Conservation (phyloP, 1,140 invertebrate genomes). For the Melanaphis sacchari region DNA sequence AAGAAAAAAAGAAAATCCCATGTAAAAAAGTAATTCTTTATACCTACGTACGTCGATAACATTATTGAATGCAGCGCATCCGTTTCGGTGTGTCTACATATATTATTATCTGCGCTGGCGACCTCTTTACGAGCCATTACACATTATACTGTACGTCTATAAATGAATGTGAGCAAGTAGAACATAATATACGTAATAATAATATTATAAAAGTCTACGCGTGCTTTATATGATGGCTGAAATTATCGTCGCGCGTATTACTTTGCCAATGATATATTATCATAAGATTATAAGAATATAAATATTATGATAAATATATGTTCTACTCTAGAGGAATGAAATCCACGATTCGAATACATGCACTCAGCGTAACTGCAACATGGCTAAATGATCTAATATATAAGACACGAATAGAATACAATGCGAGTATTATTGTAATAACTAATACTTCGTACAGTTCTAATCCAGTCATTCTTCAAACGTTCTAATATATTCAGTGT, state of each 20-base stretch:
- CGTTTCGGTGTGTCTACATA: neutral
- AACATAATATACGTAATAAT: neutral
- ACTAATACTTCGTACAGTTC: neutral
- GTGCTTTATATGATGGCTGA: neutral
- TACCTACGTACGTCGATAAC: neutral
- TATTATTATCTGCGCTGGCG: neutral
- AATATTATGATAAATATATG: neutral
- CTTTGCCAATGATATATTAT: neutral
- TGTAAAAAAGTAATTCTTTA: neutral
- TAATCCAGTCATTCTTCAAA: neutral
- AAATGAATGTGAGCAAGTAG: neutral
- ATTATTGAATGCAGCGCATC: neutral
- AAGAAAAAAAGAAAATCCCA: neutral
- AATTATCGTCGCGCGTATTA: neutral
- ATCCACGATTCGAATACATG: neutral
- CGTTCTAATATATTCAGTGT: neutral
- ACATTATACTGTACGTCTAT: neutral
- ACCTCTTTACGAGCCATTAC: neutral
- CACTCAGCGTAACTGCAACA: neutral
- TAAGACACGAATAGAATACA: neutral
- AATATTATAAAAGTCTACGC: neutral
- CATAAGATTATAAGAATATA: neutral
- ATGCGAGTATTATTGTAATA: neutral
- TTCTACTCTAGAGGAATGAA: neutral
- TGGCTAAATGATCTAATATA: neutral